Conservation (phyloP, 2,888 invertebrate genomes). For the Formica aserva region DNA sequence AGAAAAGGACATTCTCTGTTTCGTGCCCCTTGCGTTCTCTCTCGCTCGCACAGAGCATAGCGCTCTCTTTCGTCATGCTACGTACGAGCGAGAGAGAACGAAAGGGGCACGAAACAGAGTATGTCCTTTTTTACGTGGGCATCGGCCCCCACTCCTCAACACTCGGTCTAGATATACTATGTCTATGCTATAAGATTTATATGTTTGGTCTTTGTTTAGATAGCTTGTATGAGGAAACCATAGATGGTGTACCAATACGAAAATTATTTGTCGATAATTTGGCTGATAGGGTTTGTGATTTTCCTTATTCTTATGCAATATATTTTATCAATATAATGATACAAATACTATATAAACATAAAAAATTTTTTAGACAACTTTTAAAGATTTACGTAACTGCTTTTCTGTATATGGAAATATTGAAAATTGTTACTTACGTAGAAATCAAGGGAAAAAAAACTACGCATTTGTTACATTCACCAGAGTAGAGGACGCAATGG, state of each 20-base stretch:
- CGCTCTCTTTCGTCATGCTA: too few relatives aligned
- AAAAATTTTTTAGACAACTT: constrained; percentile 86
- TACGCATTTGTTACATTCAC: constrained; percentile 88
- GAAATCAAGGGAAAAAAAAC: constrained; percentile 86
- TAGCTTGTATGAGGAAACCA: constrained; percentile 79
- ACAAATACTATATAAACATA: neutral
- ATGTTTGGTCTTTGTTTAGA: neutral
- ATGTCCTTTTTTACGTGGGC: too few relatives aligned
- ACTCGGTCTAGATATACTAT: too few relatives aligned
- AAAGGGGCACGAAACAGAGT: too few relatives aligned
- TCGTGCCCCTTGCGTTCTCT: too few relatives aligned
- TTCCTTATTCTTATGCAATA: neutral
- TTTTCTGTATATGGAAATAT: constrained; percentile 88
- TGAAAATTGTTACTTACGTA: constrained; percentile 87
- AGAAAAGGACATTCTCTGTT: too few relatives aligned
- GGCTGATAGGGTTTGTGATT: constrained; percentile 86
- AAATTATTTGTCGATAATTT: constrained; percentile 88
- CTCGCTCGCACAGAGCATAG: too few relatives aligned
- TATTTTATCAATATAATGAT: neutral
- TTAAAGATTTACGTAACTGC: constrained; percentile 87
- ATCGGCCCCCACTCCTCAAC: too few relatives aligned
- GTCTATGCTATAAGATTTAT: neutral
- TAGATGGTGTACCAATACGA: constrained; percentile 88
- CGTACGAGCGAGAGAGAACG: too few relatives aligned
- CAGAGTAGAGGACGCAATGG: constrained; percentile 87